Percentiles rank a stretch among this genome's conserved stretches.
These are phyloP conservation scores for Melanostoma mellinum DNA, from an alignment of 2,888 invertebrate species.

Conservation along the genomic window DNA sequence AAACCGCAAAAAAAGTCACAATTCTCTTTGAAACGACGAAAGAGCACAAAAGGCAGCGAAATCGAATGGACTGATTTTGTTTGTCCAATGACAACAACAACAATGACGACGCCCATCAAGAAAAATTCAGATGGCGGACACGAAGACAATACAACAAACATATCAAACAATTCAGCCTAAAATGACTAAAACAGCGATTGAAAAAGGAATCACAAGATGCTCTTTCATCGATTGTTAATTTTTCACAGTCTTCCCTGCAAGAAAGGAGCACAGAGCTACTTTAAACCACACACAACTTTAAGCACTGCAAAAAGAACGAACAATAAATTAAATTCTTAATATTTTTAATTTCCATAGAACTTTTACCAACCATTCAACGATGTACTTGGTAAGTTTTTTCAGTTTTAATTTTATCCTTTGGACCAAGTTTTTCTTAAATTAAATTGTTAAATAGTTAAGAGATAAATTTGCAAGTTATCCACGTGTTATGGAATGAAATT, in stretches of 20 bases:
- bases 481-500: constrained; percentile 41
- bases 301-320: constrained; percentile 47
- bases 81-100: constrained; percentile 85
- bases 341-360: constrained; percentile 2
- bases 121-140: constrained; percentile 9
- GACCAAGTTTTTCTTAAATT: constrained; percentile 49
- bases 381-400: constrained; percentile 54
- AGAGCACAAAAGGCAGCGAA: constrained; percentile 92
- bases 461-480: constrained; percentile 27
- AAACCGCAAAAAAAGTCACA: constrained; percentile 94
- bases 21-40: constrained; percentile 91
- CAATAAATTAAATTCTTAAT: constrained; percentile 40
- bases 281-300: constrained; percentile 12
- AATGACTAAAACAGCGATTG: constrained; percentile 8
- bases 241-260: constrained; percentile 58
- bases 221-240: constrained; percentile 8
- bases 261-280: constrained; percentile 36
- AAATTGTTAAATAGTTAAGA: constrained; percentile 59
- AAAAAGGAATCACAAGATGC: constrained; percentile 1
- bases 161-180: constrained; percentile 63
- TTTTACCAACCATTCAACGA: constrained; percentile 6
- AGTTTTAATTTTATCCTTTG: constrained; percentile 41
- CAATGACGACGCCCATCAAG: constrained; percentile 35
- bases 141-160: constrained; percentile 49
- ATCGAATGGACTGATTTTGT: constrained; percentile 92